Percentiles rank a stretch among this genome's conserved stretches.
These are phyloP conservation scores for Tricholauxania praeusta DNA, from an alignment of 2,888 invertebrate species.

Conservation along the genomic window DNA sequence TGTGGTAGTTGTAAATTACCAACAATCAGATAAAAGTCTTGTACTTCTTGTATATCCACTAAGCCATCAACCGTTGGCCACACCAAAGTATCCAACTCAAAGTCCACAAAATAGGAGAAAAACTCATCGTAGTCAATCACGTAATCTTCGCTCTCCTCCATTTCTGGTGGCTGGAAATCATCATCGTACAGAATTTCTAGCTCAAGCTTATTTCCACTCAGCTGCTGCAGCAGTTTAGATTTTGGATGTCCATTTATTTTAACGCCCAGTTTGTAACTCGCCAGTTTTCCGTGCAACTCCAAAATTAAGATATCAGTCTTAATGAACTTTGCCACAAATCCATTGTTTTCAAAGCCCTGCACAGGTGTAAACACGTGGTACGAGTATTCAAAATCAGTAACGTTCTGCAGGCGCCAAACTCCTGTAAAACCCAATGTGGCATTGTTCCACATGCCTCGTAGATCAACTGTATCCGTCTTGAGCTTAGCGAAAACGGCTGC, in stretches of 20 bases:
- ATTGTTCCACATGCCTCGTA: conserved; percentile 81
- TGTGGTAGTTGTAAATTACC: conserved; percentile 71
- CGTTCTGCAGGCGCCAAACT: conserved; percentile 73
- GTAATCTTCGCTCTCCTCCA: conserved; percentile 55
- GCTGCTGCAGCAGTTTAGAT: conserved; percentile 60
- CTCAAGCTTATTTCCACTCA: conserved; percentile 58
- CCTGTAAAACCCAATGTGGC: conserved; percentile 83
- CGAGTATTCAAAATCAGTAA: conserved; percentile 81
- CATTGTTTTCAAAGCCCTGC: conserved; percentile 82
- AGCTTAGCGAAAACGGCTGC: conserved; percentile 78
- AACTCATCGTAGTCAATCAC: conserved; percentile 66
- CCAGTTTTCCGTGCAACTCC: conserved; percentile 77
- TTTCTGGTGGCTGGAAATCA: conserved; percentile 58
- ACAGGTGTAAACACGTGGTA: conserved; percentile 83
- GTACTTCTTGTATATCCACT: conserved; percentile 71
- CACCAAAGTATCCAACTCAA: conserved; percentile 71
- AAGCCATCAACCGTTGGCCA: conserved; percentile 73
- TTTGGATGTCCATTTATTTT: conserved; percentile 63
- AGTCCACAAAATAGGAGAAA: conserved; percentile 70
- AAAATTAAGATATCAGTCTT: conserved; percentile 76
- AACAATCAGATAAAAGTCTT: conserved; percentile 68
- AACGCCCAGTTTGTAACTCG: conserved; percentile 74
- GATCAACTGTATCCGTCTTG: conserved; percentile 77
- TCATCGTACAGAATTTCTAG: conserved; percentile 64
- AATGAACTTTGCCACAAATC: conserved; percentile 77